Base-by-base conservation (phyloP, 2,888 invertebrate genomes). In the Myopa tessellatipennis region DNA sequence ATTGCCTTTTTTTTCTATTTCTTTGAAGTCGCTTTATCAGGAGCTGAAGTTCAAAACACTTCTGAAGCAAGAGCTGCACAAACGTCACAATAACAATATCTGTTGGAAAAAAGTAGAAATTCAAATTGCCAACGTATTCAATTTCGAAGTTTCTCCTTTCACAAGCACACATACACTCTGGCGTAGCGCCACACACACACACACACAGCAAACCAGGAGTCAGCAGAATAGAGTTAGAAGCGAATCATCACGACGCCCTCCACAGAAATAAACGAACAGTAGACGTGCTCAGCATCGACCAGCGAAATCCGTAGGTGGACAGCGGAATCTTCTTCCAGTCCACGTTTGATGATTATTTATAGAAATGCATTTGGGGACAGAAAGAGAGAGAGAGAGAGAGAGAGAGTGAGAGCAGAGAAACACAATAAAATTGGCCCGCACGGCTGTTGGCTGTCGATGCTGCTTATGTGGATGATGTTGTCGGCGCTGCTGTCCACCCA, bases 401-500 rank as follows among this genome's bases (percentile, higher is more conserved):
- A 5, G 14, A n/a, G 10, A 16, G 55, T 14, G 16, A 55, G 55
- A 12, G 55, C 55, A 55, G 8, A 38, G 1, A 34, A 63, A 65
- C 34, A 65, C 18, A 70, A 70, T 36, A 70, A 7, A 70, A 68
- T 60, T 58, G 45, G 60, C 50, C 60, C 55, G 55, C 55, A 67
- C 61, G 73, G 61, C 50, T 73, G 67, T 68, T 74, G 75, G 10
- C 58, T 68, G 68, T 67, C 74, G 74, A 74, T 74, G 74, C 40
- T 70, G 34, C 16, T n/a, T 16, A 16, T 67, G 16, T 26, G 14
- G n/a, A 26, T 34, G 73, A 14, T 65, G 34, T 16, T 55, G 68
- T 10, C 16, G 68, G 14, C 69, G 77, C 26, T 63, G 74, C 36
- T 78, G 80, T 78, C 79, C 81, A 81, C 80, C 81, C 81, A 80